Conservation (phyloP, 2,797 vertebrate species). For the Schizopygopsis pylzovi region DNA sequence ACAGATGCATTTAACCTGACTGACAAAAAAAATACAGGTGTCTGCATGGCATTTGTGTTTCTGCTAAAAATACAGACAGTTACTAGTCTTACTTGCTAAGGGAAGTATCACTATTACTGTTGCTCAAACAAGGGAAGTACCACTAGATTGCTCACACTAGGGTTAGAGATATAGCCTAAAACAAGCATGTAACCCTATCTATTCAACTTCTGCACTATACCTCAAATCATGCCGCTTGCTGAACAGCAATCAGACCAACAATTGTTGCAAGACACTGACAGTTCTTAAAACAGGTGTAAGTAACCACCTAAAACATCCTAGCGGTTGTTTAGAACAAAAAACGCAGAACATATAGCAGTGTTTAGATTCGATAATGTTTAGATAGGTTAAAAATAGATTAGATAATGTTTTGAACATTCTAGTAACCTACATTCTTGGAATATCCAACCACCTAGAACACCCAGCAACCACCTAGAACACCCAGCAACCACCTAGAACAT, state of each 20-base stretch:
- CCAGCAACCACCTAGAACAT: background rate
- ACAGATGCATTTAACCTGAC: constrained; percentile 19
- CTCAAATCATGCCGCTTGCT: background rate
- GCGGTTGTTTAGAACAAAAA: background rate
- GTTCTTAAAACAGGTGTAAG: background rate
- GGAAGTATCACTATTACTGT: background rate
- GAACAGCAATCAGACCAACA: background rate
- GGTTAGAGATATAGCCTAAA: background rate
- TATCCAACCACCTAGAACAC: background rate
- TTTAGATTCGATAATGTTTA: too few species aligned
- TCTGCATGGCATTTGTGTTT: background rate
- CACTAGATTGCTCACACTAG: background rate
- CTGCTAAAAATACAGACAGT: background rate
- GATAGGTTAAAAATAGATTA: too few species aligned
- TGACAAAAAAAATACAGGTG: constrained; percentile 31
- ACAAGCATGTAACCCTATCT: background rate
- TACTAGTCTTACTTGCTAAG: background rate
- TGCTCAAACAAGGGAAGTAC: background rate
- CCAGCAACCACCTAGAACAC: background rate
- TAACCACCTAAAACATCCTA: background rate
- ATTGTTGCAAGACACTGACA: too few species aligned
- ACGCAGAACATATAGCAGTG: too few species aligned
- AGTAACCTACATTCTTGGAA: background rate
- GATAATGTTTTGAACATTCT: background rate
- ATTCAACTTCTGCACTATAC: background rate